A percentile compares a stretch with the other conserved stretches of the same genome.
phyloP scores from a whole-genome alignment of 2,797 vertebrate species.

The Falco novaeseelandiae region DNA sequence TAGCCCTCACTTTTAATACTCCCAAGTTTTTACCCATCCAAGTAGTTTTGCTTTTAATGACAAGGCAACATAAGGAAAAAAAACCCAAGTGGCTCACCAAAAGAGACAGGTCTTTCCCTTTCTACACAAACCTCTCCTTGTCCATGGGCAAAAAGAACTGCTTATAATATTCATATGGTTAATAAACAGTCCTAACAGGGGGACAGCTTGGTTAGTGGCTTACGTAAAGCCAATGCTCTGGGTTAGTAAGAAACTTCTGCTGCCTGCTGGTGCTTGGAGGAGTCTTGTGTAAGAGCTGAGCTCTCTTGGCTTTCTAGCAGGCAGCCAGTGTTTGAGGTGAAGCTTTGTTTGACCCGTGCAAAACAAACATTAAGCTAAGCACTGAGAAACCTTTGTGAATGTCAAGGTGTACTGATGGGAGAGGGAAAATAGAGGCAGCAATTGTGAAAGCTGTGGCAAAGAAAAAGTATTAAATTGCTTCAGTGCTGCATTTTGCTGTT shows the following conservation, averaged over 20 bases:
- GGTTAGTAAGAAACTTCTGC: conserved; percentile 10
- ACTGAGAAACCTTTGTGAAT: background rate
- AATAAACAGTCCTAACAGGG: background rate
- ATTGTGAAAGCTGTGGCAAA: background rate
- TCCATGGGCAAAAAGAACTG: background rate
- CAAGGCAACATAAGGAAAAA: background rate
- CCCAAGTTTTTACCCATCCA: background rate
- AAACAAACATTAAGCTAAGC: background rate
- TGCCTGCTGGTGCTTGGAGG: background rate
- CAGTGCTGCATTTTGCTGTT: background rate
- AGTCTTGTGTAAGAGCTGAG: background rate
- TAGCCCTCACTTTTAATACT: background rate
- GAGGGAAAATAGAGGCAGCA: background rate
- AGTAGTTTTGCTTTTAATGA: background rate
- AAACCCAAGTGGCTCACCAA: background rate
- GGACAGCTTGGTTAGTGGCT: background rate
- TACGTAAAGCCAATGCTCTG: background rate
- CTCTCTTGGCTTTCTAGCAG: background rate
- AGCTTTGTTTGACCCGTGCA: background rate
- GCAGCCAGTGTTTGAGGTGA: background rate
- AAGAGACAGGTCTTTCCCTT: background rate
- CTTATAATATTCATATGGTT: background rate
- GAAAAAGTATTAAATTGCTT: background rate
- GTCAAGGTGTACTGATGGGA: background rate
- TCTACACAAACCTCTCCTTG: background rate